phyloP scores from a whole-genome alignment of 2,797 vertebrate genomes.

The Gallirallus australis region DNA sequence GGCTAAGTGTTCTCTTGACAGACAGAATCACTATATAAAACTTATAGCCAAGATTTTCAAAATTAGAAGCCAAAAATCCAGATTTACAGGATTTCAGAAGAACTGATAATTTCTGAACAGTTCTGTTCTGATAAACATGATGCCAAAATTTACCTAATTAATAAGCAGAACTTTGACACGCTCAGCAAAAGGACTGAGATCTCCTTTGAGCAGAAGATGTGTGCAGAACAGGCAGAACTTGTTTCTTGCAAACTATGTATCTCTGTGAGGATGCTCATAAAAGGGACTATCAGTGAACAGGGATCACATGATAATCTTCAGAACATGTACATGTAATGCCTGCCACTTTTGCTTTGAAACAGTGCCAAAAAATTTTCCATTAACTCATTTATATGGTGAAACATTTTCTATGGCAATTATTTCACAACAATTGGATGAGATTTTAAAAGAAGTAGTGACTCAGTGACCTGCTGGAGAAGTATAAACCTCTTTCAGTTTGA shows the following conservation, averaged over 20 bases:
- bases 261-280: background rate
- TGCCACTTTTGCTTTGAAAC: background rate
- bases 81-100: slow-evolving; percentile 13
- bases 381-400: background rate
- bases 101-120: slow-evolving; percentile 21
- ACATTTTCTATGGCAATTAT: slow-evolving; percentile 5
- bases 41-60: slow-evolving; percentile 24
- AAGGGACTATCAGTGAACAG: background rate
- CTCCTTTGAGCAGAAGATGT: background rate
- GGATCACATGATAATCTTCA: background rate
- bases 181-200: background rate
- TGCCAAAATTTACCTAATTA: background rate
- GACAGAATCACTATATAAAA: slow-evolving; percentile 13
- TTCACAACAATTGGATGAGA: background rate
- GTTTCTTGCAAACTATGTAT: background rate
- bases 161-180: background rate
- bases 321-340: background rate
- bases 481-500: background rate
- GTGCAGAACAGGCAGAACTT: background rate
- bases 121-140: background rate
- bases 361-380: background rate
- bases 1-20: slow-evolving; percentile 9
- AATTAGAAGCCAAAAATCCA: slow-evolving; percentile 35
- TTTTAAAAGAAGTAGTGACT: slow-evolving; percentile 30
- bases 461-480: background rate